Evolutionary conservation across 2,113 vertebrate species (phyloP).

Genomic region (Tachysurus fulvidraco): DNA sequence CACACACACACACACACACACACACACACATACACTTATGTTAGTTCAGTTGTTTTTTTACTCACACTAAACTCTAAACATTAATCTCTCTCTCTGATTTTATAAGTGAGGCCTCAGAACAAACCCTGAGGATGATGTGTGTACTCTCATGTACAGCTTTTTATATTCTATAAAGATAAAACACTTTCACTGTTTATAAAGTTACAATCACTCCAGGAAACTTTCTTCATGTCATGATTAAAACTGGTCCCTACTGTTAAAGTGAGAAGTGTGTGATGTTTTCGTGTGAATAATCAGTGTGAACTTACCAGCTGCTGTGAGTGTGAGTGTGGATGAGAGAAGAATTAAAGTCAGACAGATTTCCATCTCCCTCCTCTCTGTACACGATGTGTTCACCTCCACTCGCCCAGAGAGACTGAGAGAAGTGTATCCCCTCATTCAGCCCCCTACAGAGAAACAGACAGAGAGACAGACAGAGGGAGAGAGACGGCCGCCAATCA

Average conservation of each 20-base stretch:
- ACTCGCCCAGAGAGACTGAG: constrained; percentile 26
- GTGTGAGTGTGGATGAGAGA: neutral
- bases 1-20: no score
- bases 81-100: neutral
- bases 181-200: neutral
- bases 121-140: constrained; percentile 6
- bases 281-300: neutral
- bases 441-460: neutral
- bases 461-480: neutral
- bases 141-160: constrained; percentile 9
- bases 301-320: constrained; percentile 29
- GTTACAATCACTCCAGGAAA: no score
- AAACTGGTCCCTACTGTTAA: no score
- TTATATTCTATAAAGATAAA: neutral
- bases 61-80: neutral
- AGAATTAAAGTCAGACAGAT: neutral
- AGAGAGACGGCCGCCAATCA: no score
- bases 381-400: constrained; percentile 16
- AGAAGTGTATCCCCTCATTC: constrained; percentile 10
- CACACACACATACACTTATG: no score
- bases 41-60: no score
- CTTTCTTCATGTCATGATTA: no score
- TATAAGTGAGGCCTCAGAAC: neutral
- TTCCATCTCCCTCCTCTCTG: no score
- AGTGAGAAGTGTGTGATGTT: neutral